phyloP scores from a whole-genome alignment of 2,888 invertebrate species.

The Rhagonycha fulva region DNA sequence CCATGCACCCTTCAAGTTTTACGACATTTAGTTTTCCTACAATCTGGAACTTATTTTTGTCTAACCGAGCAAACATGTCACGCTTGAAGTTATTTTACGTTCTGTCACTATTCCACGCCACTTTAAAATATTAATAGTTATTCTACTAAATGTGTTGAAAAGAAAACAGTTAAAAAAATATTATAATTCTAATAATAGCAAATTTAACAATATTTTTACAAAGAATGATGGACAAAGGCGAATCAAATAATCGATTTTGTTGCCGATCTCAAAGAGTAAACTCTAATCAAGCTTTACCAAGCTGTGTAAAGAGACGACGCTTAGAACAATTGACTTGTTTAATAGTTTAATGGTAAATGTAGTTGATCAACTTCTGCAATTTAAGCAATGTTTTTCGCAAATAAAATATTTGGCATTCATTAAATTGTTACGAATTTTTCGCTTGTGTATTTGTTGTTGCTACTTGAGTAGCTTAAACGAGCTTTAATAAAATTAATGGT shows the following conservation, averaged over 20 bases:
- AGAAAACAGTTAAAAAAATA: neutral
- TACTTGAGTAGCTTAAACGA: neutral
- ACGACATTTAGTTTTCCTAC: neutral
- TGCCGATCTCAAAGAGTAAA: constrained; percentile 14
- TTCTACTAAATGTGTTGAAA: neutral
- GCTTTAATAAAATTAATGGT: neutral
- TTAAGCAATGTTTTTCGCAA: neutral
- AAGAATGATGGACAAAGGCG: constrained; percentile 3
- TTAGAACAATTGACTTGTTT: constrained; percentile 15
- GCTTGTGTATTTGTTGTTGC: neutral
- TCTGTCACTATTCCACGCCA: neutral
- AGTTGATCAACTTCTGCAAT: constrained; percentile 4
- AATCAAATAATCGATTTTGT: constrained; percentile 15
- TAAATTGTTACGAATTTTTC: neutral
- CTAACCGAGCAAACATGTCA: neutral
- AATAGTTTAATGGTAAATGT: constrained; percentile 15
- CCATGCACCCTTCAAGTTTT: neutral
- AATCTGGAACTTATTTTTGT: neutral
- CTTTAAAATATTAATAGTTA: neutral
- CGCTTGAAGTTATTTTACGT: neutral
- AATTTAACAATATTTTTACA: neutral
- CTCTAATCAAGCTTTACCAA: constrained; percentile 15
- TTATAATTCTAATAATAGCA: constrained; percentile 1
- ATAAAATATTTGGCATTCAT: neutral
- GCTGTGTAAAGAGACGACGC: constrained; percentile 17